Evolutionary conservation across 2,888 invertebrate species (phyloP), one percentile per base, ranked within the genome.

Genomic region (Onthophagus sagittarius): DNA sequence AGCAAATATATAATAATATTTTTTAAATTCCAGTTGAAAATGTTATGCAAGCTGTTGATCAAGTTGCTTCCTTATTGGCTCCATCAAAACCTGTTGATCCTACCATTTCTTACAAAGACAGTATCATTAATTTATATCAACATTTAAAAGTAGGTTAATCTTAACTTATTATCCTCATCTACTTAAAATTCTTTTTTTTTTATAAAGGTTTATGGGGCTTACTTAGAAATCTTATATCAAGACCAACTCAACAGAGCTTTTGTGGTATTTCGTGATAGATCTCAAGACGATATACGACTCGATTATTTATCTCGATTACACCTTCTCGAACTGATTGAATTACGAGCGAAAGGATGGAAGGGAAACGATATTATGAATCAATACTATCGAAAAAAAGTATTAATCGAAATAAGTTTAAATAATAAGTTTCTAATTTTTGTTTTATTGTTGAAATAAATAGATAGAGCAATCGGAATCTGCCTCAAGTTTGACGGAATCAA

Each of bases 301-400:
- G 95, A 95, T 84, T 90, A 93, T 84, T 91, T 93, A 85, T 94
- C 94, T 81, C 90, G 96, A 86, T 90, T 95, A 83, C 93, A 94
- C 86, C 89, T 97, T 82, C 91, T 98, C 84, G 96, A 97, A 88
- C 88, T 97, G 77, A 95, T 98, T 81, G 97, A 98, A 87, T 88
- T 97, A 83, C 90, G 97, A 84, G 97, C 97, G 76, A 94, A 94
- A 86, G 92, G 93, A 83, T 97, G 97, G 97, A 92, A 93, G 83
- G 92, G 93, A 76, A 92, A 91, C 78, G 94, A 94, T 85, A 92
- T 93, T 80, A 92, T 94, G 88, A 92, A 91, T 85, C 91, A 92
- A 81, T 96, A 96, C 86, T 96, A 96, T 84, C 90, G 90, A 84
- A 91, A 90, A 76, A 85, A 85, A 77, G 79, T 83, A 70, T n/a